Percentiles rank a stretch among this genome's conserved stretches.
These are phyloP conservation scores for Agrochola macilenta DNA, from an alignment of 2,888 invertebrate species.

Conservation along the genomic window DNA sequence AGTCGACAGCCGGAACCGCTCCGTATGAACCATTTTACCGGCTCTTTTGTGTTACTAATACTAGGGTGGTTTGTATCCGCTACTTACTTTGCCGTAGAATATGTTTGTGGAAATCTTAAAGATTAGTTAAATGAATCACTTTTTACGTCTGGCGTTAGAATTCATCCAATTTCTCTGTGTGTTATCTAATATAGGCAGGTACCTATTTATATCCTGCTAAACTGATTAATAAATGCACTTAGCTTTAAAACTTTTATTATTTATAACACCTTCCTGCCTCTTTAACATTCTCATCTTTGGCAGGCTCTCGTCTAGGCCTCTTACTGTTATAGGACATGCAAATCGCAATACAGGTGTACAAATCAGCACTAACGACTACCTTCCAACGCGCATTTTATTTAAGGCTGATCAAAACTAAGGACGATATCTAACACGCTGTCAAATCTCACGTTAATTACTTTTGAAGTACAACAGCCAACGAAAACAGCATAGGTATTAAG, in stretches of 20 bases:
- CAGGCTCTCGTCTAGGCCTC: neutral
- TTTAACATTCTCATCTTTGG: neutral
- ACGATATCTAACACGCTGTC: neutral
- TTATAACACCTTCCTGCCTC: constrained; percentile 2
- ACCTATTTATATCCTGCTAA: neutral
- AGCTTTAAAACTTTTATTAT: constrained; percentile 14
- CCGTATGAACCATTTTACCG: constrained; percentile 70
- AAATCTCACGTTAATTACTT: neutral
- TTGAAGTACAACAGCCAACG: neutral
- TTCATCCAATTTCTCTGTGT: constrained; percentile 1
- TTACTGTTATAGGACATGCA: neutral
- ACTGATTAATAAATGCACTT: constrained; percentile 27
- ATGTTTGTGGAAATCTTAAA: constrained; percentile 66
- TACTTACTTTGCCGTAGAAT: constrained; percentile 76
- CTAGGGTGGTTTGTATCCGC: constrained; percentile 73
- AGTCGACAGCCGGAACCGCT: constrained; percentile 59
- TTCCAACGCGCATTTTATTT: neutral
- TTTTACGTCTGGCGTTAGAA: neutral
- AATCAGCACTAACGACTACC: neutral
- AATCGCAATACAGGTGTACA: neutral
- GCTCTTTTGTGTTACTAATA: constrained; percentile 70
- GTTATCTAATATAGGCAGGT: neutral
- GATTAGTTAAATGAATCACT: constrained; percentile 23
- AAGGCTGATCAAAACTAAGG: neutral
- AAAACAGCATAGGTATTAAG: neutral